These are phyloP conservation scores for Dendrocincla fuliginosa DNA, from an alignment of 2,797 vertebrate species.

Conservation along the genomic window DNA sequence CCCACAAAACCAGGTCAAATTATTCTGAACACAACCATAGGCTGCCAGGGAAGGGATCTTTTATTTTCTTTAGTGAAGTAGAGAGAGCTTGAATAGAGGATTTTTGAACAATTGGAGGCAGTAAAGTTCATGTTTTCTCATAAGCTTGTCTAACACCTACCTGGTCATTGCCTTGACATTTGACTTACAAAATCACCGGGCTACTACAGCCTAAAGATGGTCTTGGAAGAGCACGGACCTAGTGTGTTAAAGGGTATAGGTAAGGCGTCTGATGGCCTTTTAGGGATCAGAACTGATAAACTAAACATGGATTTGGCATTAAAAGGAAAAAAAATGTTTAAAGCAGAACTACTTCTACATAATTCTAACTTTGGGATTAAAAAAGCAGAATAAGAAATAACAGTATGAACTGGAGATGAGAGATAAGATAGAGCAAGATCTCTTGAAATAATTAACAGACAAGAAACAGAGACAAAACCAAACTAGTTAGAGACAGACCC, in stretches of 20 bases:
- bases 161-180: background rate
- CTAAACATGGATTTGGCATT: background rate
- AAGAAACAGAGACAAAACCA: constrained; percentile 67
- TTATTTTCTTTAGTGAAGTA: background rate
- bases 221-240: background rate
- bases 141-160: background rate
- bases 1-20: background rate
- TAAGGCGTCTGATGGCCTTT: background rate
- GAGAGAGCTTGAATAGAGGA: background rate
- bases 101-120: background rate
- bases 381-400: background rate
- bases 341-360: background rate
- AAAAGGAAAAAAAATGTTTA: background rate
- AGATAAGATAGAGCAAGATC: constrained; percentile 50
- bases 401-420: constrained; percentile 6
- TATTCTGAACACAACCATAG: background rate
- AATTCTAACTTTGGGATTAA: background rate
- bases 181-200: background rate
- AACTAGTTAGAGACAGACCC: constrained; percentile 63
- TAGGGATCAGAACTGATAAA: background rate
- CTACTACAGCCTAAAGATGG: background rate
- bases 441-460: constrained; percentile 70
- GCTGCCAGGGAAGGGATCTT: rapidly evolving
- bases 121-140: background rate
- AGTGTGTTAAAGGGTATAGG: background rate